Percentiles rank a stretch among this genome's conserved stretches.
Evolutionary conservation across 1,140 invertebrate genomes (phyloP).

Genomic region (Phymastichus coffea): DNA sequence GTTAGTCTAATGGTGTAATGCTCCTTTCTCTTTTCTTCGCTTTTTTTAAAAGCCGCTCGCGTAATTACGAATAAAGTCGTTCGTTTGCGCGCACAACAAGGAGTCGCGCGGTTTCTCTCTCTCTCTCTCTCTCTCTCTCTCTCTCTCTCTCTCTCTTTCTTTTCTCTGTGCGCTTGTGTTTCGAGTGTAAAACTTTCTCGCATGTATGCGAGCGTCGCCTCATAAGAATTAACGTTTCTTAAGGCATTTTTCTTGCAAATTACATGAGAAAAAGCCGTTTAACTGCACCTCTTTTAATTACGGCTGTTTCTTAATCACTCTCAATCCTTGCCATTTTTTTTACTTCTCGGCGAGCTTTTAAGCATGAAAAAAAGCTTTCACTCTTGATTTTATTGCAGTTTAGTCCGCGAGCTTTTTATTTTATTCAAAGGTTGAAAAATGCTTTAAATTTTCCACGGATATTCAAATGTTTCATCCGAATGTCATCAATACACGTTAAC

Average conservation of each 20-base stretch:
- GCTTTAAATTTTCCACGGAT: no score
- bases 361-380: no score
- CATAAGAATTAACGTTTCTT: slow-evolving; percentile 6
- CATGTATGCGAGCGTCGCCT: not conserved
- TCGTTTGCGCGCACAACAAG: slow-evolving; percentile 5
- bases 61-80: slow-evolving; percentile 25
- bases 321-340: slow-evolving; percentile 1
- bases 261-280: not conserved
- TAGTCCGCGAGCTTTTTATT: no score
- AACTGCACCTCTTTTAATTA: slow-evolving; percentile 20
- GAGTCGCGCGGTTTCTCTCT: no score
- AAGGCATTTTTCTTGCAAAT: slow-evolving; percentile 8
- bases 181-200: not conserved
- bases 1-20: slow-evolving; percentile 17
- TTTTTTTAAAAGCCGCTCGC: not conserved
- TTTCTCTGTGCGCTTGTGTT: no score
- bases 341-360: slow-evolving; percentile 7
- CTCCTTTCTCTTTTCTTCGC: not conserved
- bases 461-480: no score
- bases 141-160: no score
- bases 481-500: no score
- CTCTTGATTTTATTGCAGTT: no score
- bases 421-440: no score
- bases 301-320: slow-evolving; percentile 16
- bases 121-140: no score